Evolutionary conservation across 1,140 invertebrate genomes (phyloP), one percentile per base, ranked within the genome.

Genomic region (Drosophila insularis): DNA sequence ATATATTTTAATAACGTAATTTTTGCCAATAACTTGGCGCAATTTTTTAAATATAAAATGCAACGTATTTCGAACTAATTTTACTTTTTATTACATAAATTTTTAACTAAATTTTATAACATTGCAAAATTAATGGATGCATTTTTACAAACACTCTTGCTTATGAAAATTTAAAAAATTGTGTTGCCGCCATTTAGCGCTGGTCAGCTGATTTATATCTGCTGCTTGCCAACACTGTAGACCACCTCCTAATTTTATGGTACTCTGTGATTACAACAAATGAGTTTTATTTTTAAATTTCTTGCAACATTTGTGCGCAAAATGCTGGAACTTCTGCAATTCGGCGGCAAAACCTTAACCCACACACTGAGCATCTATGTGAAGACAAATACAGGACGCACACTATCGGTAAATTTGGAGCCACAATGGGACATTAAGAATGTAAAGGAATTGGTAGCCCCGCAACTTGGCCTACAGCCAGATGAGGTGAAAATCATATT

Each of bases 401-500:
- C 94, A 1, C 81, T 96, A 40, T 93, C 94, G 0, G 93, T 96
- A 0, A 94, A 96, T 81, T 92, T 97, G 62, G 94, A 96, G 92
- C 95, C 95, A 46, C 94, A 95, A 89, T 96, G 95, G 95, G 94
- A 96, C 80, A 95, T 97, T 21, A 93, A 94, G 78, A 94, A 96
- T 76, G 94, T 97, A 0, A 97, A 97, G 91, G 93, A 96, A 91
- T 91, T 95, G 46, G 93, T 97, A 7, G 95, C 95, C 0, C 94
- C 95, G 2, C 93, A 94, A 89, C 92, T 97, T 54, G 95, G 95
- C 0, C 92, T 96, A 56, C 90, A 93, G 46, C 94, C 95, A 1
- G 94, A 96, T 19, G 95, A 97, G 84, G 93, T 97, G 2, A 96
- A 96, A 91, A 96, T 97, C 50, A 97, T 97, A 89, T 96, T 97